Percentiles rank a stretch among this genome's conserved stretches.
These are phyloP conservation scores for Nylanderia fulva DNA, from an alignment of 1,140 invertebrate species.

Conservation along the genomic window DNA sequence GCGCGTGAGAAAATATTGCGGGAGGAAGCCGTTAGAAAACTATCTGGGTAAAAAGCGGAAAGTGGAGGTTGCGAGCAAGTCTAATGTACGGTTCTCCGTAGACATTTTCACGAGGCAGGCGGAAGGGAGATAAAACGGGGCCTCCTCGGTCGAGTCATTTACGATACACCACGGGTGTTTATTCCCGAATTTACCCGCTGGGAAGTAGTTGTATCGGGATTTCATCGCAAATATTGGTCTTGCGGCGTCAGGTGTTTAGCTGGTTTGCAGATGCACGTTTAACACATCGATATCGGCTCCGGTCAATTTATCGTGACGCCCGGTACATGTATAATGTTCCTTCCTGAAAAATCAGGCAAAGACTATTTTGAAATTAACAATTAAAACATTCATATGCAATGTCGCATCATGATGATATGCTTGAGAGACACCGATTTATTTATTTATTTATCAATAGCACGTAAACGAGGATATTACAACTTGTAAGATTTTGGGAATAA, in stretches of 20 bases:
- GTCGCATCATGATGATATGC: not conserved
- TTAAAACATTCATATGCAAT: not conserved
- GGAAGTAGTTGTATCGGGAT: conserved; percentile 47
- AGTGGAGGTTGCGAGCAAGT: conserved; percentile 26
- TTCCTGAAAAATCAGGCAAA: no score
- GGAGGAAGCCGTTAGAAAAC: conserved; percentile 7
- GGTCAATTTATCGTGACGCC: conserved; percentile 32
- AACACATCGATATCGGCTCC: conserved; percentile 47
- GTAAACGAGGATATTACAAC: not conserved
- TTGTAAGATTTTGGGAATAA: not conserved
- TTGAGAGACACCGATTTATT: not conserved
- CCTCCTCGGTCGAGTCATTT: conserved; percentile 38
- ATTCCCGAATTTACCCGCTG: not conserved
- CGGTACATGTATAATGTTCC: no score
- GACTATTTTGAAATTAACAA: conserved; percentile 1
- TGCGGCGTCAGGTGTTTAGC: conserved; percentile 32
- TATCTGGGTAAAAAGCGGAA: conserved; percentile 33
- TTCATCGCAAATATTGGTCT: conserved; percentile 62
- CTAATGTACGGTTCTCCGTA: conserved; percentile 32
- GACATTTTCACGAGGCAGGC: conserved; percentile 48
- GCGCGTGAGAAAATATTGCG: not conserved
- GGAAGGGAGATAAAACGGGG: conserved; percentile 41
- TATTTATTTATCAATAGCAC: no score
- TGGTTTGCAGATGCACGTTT: conserved; percentile 45
- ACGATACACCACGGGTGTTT: conserved; percentile 45